Base-by-base conservation (phyloP, 2,888 invertebrate species). In the Sinelater perroti region DNA sequence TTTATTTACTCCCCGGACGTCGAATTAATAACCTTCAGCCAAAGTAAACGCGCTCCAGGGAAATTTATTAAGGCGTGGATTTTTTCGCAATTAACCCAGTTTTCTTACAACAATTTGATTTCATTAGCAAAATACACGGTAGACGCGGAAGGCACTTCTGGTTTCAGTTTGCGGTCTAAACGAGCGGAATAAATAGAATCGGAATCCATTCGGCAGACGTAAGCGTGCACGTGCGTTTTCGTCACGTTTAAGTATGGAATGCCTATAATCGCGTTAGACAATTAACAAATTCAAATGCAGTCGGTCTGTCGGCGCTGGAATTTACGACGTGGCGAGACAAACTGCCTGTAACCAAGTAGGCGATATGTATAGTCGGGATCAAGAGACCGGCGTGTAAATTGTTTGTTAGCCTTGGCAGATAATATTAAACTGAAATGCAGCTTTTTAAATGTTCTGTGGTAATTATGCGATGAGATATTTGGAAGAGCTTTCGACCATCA, bases 71-170 rank as follows among this genome's bases (percentile, higher is more conserved):
- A 33, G 47, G 47, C 35, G 47, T 47, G 33, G 35, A 33, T 47
- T 47, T 47, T 35, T 21, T 16, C 14, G 16, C 26, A 47, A 47
- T 47, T 47, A 47, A 47, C 47, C 47, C 16, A 35, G 26, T 47
- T 47, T 11, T 17, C 40, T 6, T 3, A 2, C 11, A 11, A 14
- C 21, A 13, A 38, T 11, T 17, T 24, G 11, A n/a, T n/a, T n/a
- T n/a, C n/a, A n/a, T n/a, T n/a, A n/a, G n/a, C n/a, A n/a, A n/a
- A n/a, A n/a, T n/a, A n/a, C n/a, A n/a, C n/a, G n/a, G n/a, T n/a
- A n/a, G n/a, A n/a, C n/a, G n/a, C n/a, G n/a, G n/a, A n/a, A n/a
- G n/a, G n/a, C n/a, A n/a, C n/a, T n/a, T n/a, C n/a, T n/a, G n/a
- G n/a, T n/a, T n/a, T n/a, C n/a, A n/a, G n/a, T n/a, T n/a, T n/a